Percentiles rank a stretch among this genome's conserved stretches.
Evolutionary conservation across 2,888 invertebrate species (phyloP).

Genomic region (Philaethria dido): DNA sequence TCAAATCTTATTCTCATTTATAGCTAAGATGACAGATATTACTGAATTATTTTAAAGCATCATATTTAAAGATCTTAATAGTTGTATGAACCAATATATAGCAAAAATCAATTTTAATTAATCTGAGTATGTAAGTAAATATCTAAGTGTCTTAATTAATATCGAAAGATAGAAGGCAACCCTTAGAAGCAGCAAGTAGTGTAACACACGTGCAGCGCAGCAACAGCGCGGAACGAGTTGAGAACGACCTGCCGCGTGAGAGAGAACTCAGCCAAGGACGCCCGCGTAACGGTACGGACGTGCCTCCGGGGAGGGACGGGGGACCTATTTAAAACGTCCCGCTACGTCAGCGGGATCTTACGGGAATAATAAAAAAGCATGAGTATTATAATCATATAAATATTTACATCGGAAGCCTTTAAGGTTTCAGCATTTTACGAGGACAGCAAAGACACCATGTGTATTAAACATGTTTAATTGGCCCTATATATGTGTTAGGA

Average conservation of each 20-base stretch:
- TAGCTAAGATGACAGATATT: not conserved
- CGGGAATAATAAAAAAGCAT: not conserved
- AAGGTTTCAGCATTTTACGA: no score
- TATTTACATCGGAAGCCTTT: no score
- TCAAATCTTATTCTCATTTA: conserved; percentile 19
- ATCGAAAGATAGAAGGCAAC: conserved; percentile 21
- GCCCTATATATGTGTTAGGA: no score
- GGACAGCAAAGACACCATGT: no score
- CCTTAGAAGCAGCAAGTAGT: conserved; percentile 31
- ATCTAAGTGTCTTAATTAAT: not conserved
- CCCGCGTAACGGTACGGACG: conserved; percentile 75
- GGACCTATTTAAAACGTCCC: conserved; percentile 48
- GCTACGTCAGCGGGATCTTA: conserved; percentile 49
- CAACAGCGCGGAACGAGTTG: conserved; percentile 76
- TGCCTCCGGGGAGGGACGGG: conserved; percentile 43
- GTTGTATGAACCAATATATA: no score
- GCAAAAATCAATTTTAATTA: not conserved
- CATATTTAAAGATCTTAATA: no score
- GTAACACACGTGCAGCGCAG: conserved; percentile 68
- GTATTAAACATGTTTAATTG: no score
- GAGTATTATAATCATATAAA: no score
- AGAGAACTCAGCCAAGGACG: conserved; percentile 84
- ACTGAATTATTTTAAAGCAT: not conserved
- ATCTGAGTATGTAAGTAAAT: not conserved
- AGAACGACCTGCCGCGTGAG: conserved; percentile 76